Evolutionary conservation across 2,888 invertebrate species (phyloP), one percentile per base, ranked within the genome.

Genomic region (Linyphia triangularis): DNA sequence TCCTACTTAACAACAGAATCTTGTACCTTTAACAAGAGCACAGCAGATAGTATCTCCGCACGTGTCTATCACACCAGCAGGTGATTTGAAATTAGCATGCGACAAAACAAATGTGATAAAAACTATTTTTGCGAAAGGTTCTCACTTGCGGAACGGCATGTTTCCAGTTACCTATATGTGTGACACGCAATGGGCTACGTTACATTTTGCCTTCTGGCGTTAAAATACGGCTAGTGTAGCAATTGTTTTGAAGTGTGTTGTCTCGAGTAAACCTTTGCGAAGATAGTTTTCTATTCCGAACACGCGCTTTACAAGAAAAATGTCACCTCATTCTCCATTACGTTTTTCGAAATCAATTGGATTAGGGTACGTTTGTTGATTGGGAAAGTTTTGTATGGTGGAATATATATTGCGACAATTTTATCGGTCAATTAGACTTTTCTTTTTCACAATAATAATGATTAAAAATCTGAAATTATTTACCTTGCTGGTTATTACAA

Each of bases 61-160:
- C 13, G 61, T 37, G 82, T 72, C 82, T 70, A 70, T 63, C 82
- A 61, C 61, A 57, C 40, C 51, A 37, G 24, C 72, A 40, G 61
- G 70, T 19, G 72, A 28, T 51, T 43, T 5, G 73, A 59, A 79
- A 85, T 85, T 85, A 78, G 78, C 78, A 78, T 85, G 78, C 61
- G 43, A 61, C 70, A 77, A 84, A 75, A n/a, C n/a, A n/a, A n/a
- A n/a, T n/a, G n/a, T n/a, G n/a, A n/a, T 40, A 16, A n/a, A 75
- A 77, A 77, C 77, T 75, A 65, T 75, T 84, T n/a, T 84, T 84
- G 75, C 77, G 84, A 67, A 84, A 84, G 77, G 84, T 40, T 61
- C 65, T 43, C 59, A 84, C 63, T 84, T 84, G 75, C 77, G 59
- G 84, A 65, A 84, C 59, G 37, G 40, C 73, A 59, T 84, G 84